These are phyloP conservation scores for Uria aalge DNA, from an alignment of 2,113 vertebrate genomes.

Conservation along the genomic window DNA sequence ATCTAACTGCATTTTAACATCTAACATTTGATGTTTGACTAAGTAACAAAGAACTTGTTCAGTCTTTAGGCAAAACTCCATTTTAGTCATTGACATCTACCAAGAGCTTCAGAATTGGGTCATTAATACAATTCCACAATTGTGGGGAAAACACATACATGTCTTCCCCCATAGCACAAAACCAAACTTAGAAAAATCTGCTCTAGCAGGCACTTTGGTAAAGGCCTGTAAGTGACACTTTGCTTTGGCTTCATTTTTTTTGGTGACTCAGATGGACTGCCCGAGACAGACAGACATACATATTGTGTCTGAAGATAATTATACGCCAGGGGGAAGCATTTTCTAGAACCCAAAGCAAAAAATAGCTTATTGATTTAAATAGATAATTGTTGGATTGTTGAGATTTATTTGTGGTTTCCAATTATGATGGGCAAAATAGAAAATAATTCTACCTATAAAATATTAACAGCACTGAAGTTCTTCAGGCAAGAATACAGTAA, in stretches of 20 bases:
- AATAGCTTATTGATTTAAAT: neutral
- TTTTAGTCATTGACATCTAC: neutral
- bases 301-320: neutral
- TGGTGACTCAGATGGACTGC: neutral
- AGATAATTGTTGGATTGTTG: neutral
- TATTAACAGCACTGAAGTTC: neutral
- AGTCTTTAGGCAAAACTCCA: neutral
- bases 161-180: neutral
- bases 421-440: neutral
- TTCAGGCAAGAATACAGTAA: slow-evolving; percentile 17
- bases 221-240: neutral
- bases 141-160: neutral
- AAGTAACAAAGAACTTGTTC: neutral
- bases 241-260: neutral
- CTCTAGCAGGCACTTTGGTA: neutral
- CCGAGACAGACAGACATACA: neutral
- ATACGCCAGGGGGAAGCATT: neutral
- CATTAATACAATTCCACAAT: neutral
- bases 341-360: neutral
- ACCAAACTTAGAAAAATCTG: neutral
- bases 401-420: neutral
- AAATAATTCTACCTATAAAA: slow-evolving; percentile 3
- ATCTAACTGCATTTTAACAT: neutral
- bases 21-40: neutral
- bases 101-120: neutral